phyloP scores from a whole-genome alignment of 2,797 vertebrate species.

The Peromyscus aztecus region DNA sequence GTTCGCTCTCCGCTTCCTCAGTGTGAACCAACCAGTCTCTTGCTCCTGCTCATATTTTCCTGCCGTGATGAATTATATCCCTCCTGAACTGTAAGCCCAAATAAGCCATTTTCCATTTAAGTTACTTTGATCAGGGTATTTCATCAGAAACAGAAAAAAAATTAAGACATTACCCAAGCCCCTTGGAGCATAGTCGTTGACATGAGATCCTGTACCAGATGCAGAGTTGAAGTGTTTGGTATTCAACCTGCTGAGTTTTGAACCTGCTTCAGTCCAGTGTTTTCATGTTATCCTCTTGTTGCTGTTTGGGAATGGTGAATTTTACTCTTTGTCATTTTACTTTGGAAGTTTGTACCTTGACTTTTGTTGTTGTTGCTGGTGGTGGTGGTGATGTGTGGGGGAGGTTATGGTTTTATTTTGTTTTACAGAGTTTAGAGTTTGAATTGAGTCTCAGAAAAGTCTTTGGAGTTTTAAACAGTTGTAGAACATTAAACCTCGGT shows the following conservation, averaged over 20 bases:
- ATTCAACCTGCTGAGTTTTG: not conserved
- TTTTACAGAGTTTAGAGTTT: not conserved
- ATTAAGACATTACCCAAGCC: not conserved
- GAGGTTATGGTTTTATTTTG: not conserved
- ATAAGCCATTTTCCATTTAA: not conserved
- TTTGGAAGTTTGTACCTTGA: not conserved
- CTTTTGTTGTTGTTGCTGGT: not conserved
- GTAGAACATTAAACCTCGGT: not conserved
- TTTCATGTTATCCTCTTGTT: not conserved
- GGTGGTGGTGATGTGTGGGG: not conserved
- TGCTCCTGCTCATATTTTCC: not conserved
- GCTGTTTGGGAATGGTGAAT: not conserved
- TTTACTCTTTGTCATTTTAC: not conserved
- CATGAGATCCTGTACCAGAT: not conserved
- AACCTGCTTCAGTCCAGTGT: not conserved
- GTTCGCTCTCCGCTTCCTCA: not conserved
- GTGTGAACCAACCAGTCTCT: not conserved
- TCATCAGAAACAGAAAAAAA: not conserved
- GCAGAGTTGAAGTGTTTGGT: not conserved
- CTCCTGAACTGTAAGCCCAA: not conserved
- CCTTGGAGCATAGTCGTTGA: not conserved
- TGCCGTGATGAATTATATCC: not conserved
- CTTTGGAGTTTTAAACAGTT: not conserved
- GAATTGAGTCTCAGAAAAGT: not conserved
- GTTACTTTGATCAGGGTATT: not conserved